Evolutionary conservation across 1,140 invertebrate genomes (phyloP).

Genomic region (Halesus radiatus): DNA sequence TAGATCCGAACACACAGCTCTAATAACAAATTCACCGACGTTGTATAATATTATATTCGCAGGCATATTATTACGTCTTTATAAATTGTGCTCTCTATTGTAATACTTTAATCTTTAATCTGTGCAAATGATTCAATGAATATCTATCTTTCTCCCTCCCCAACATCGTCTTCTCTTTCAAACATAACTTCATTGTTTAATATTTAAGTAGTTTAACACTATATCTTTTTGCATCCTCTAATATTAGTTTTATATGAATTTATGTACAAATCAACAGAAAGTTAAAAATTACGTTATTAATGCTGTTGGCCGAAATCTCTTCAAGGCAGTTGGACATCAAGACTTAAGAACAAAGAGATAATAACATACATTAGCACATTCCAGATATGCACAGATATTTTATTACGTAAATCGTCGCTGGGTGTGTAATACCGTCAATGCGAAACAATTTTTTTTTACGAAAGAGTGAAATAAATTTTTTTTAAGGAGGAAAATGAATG

Average conservation of each 20-base stretch:
- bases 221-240: constrained; percentile 37
- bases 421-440: too few relatives aligned
- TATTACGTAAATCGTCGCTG: neutral
- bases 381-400: constrained; percentile 10
- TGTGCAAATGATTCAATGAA: constrained; percentile 50
- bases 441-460: too few relatives aligned
- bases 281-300: constrained; percentile 23
- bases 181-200: constrained; percentile 20
- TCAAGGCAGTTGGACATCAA: neutral
- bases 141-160: constrained; percentile 14
- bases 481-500: too few relatives aligned
- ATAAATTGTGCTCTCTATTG: neutral
- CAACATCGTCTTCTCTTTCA: constrained; percentile 20
- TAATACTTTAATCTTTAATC: constrained; percentile 34
- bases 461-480: too few relatives aligned
- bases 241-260: constrained; percentile 45
- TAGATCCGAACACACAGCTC: neutral
- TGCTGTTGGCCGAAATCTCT: constrained; percentile 47
- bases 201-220: constrained; percentile 47
- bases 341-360: neutral
- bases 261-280: constrained; percentile 51
- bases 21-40: neutral
- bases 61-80: neutral
- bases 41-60: neutral
- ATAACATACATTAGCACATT: neutral